Base-by-base conservation (phyloP, 2,113 vertebrate genomes). In the Xiphias gladius region DNA sequence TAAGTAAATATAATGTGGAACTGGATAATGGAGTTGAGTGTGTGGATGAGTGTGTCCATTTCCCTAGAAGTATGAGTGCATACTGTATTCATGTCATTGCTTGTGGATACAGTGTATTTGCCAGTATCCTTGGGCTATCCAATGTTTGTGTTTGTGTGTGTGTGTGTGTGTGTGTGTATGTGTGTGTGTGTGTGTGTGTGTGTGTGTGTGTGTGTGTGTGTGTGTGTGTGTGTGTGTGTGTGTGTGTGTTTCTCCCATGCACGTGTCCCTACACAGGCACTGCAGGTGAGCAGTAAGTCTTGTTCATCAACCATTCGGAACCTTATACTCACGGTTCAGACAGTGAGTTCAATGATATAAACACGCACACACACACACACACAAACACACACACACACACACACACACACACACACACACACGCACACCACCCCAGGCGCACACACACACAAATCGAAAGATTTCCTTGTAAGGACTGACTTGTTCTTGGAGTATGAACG, bases 401-500 rank as follows among this genome's bases (percentile, higher is more conserved):
- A 54, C 28, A 32, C 43, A 30, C 19, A 32, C 63, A 57, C 64
- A 19, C n/a, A 58, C 68, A 17, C 35, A 66, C 54, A 24, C 14
- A 1, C 50, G 22, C 57, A 68, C 89, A 76, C 64, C 48, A 32
- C 63, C 11, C 54, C 41, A 41, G n/a, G 20, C 6, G 20, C 6
- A 14, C 3, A 50, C 46, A 63, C 35, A 41, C 61, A 55, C n/a
- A 54, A 2, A 59, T 65, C 2, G 5, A 26, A 71, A 20, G 50
- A 74, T 67, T 77, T 80, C 88, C 87, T 78, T 82, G 59, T 89
- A 84, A 84, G 84, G 67, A 19, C 69, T 24, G 74, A 35, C 62
- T 70, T 39, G 70, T 39, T 76, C 67, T 43, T n/a, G 20, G 24
- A 85, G 54, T 10, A 7, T 72, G 54, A 90, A 85, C 13, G 14